Evolutionary conservation across 2,888 invertebrate genomes (phyloP), one percentile per base, ranked within the genome.

Genomic region (Syritta pipiens): DNA sequence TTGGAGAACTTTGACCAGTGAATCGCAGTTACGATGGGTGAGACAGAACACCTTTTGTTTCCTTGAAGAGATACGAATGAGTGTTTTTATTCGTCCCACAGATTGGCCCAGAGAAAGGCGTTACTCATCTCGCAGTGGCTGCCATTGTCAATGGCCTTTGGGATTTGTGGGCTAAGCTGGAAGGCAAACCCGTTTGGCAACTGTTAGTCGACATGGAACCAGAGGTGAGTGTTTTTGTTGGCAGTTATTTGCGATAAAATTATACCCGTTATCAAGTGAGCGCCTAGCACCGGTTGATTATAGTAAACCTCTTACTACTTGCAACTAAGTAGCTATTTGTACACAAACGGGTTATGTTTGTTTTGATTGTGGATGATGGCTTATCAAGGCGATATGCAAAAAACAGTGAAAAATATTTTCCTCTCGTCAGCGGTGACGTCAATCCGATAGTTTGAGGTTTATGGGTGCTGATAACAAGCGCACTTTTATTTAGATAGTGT

Each of bases 101-200:
- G 96, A 91, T 97, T 55, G 97, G 97, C 0, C 97, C 97, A 7
- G 96, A 97, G 87, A 97, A 97, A 88, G 97, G 97, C 6, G 97
- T 95, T 0, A 93, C 93, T 7, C 97, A 97, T 89, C 89, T 97
- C 82, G 97, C 97, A 0, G 93, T 93, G 1, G 96, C 96, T 0
- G 97, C 96, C 5, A 92, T 97, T 57, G 89, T 96, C n/a, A 97
- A 97, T 88, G 94, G 96, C 0, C 87, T 97, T 1, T 97, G 97
- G 97, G 97, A 97, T 87, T 89, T 97, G 57, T 97, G 97, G 97
- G 96, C 94, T 0, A 92, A 94, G 83, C 89, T 95, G 5, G 94
- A 95, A 86, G 91, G 92, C 28, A 96, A 97, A 87, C 96, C 97
- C 0, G 87, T 97, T 0, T 97, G 97, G 97, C 93, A 93, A 85